Base-by-base conservation (phyloP, 2,888 invertebrate species). In the Lasioglossum calceatum region DNA sequence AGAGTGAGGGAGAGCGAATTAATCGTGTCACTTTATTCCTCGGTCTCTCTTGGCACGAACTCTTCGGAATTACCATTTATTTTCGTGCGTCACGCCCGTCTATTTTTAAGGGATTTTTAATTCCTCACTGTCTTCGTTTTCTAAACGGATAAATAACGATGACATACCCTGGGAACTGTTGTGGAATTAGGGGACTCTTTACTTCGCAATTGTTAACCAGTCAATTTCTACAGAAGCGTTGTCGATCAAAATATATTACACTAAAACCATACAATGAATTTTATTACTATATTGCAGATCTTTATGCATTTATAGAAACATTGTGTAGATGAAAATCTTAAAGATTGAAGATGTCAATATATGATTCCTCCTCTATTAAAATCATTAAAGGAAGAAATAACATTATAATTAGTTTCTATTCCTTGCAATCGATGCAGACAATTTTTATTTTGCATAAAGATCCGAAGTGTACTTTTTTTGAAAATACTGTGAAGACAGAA, bases 21-120 rank as follows among this genome's bases (percentile, higher is more conserved):
- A 42, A 58, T 58, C 27, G 73, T 78, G 74, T 79, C 70, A 79
- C 81, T 77, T 81, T 79, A 81, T 58, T 36, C 32, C 82, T 47
- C 44, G 19, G 4, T 36, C 44, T 50, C 54, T 58, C n/a, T 77
- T 79, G 61, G 75, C 73, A 67, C 47, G 54, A 70, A 50, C 42
- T 77, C 61, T 32, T 7, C 42, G 2, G 50, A n/a, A 42, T 72
- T 42, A 64, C 58, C 61, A 47, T n/a, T 81, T 71, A 67, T 32
- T 36, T 27, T 42, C 14, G 16, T n/a, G 44, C 54, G 67, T 70
- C 39, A 67, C 39, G 19, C 10, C 32, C 27, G 8, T 54, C 58
- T 16, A 27, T 32, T 61, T 72, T n/a, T 14, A 73, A 61, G 42
- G 27, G 71, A 76, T 71, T 78, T 58, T 42, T 19, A 58, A 50